phyloP scores from a whole-genome alignment of 2,888 invertebrate species.

The Lucinisca nassula region DNA sequence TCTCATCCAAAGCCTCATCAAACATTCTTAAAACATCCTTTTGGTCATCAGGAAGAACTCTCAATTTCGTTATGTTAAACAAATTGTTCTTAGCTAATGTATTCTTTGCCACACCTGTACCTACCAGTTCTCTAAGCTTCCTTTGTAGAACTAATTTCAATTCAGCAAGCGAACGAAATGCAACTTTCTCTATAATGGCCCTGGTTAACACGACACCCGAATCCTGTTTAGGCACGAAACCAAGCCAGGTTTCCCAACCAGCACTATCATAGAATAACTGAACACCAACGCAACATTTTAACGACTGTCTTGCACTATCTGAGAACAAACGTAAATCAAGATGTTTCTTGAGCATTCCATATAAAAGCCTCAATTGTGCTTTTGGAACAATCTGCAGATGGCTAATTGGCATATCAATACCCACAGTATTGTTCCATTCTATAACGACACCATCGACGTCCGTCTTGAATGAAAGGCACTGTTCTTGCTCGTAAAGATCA shows the following conservation, averaged over 20 bases:
- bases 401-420: neutral
- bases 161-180: neutral
- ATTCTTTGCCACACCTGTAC: neutral
- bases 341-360: conserved; percentile 22
- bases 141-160: neutral
- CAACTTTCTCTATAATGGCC: neutral
- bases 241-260: conserved; percentile 19
- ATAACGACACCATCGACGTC: conserved; percentile 37
- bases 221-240: conserved; percentile 2
- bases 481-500: conserved; percentile 2
- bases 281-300: neutral
- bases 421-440: conserved; percentile 26
- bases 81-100: conserved; percentile 18
- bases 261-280: conserved; percentile 17
- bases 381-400: conserved; percentile 4
- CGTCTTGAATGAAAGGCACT: neutral
- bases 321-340: neutral
- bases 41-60: conserved; percentile 16
- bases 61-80: neutral
- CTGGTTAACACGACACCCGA: neutral
- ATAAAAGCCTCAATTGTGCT: neutral
- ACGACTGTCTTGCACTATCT: neutral
- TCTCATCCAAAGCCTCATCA: conserved; percentile 9
- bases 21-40: conserved; percentile 1
- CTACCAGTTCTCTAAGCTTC: neutral